Percentiles rank a stretch among this genome's conserved stretches.
phyloP scores from a whole-genome alignment of 2,113 vertebrate genomes.

The Heterotis niloticus region DNA sequence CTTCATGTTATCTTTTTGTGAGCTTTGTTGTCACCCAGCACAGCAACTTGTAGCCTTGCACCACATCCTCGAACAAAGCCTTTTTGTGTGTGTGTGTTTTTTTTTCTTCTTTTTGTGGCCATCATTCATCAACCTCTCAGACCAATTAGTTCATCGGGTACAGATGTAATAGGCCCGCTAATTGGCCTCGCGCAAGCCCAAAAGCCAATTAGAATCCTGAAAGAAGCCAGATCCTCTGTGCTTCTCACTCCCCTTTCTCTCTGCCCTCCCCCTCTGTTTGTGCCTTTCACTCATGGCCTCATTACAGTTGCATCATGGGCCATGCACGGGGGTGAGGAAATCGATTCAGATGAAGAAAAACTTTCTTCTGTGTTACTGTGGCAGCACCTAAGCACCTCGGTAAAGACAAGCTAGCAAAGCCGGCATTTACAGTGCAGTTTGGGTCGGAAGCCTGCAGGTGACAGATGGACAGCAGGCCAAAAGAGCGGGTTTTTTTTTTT shows the following conservation, averaged over 20 bases:
- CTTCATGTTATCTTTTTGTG: constrained; percentile 41
- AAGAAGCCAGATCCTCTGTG: constrained; percentile 17
- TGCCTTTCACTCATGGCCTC: constrained; percentile 30
- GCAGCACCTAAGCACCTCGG: constrained; percentile 42
- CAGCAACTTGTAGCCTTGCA: constrained; percentile 29
- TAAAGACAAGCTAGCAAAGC: constrained; percentile 39
- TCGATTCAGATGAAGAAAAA: too few species aligned
- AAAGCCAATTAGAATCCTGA: constrained; percentile 59
- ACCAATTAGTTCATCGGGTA: constrained; percentile 59
- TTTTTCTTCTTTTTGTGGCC: constrained; percentile 33
- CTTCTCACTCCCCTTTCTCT: constrained; percentile 2
- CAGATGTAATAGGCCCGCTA: constrained; percentile 58
- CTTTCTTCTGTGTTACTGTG: constrained; percentile 25
- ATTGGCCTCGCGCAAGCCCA: constrained; percentile 53
- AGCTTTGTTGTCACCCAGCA: constrained; percentile 41
- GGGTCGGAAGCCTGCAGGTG: constrained; percentile 15
- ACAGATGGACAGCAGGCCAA: constrained; percentile 27
- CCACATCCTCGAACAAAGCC: constrained; percentile 45
- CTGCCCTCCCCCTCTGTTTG: not conserved
- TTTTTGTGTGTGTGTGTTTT: not conserved
- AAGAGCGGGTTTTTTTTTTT: constrained; percentile 39
- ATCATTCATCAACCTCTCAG: constrained; percentile 40
- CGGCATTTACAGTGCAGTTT: constrained; percentile 1
- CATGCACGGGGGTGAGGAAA: not conserved
- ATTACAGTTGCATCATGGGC: not conserved